Evolutionary conservation across 2,888 invertebrate species (phyloP), one percentile per base, ranked within the genome.

Genomic region (Callimorpha dominula): DNA sequence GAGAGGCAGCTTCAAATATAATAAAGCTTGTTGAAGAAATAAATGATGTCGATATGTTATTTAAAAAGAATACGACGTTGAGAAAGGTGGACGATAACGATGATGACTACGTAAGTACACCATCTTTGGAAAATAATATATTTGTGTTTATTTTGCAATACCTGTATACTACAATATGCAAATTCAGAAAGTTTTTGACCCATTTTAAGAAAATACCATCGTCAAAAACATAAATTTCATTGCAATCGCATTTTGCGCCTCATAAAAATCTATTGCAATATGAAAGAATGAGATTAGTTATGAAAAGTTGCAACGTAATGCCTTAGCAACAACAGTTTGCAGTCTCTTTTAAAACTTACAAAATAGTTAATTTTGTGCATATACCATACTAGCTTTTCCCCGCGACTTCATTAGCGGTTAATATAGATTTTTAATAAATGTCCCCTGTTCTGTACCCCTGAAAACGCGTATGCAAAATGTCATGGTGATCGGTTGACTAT

Each of bases 1-100:
- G 96, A 2, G 95, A 96, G 77, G 94, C 96, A 0, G 96, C 96
- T 3, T 96, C 96, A 1, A 96, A 96, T 70, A 90, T 96, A 11
- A 96, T 96, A 7, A 94, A 96, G 77, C 82, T 96, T 9, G 94
- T 96, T 40, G 96, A 96, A 72, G 96, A 96, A 72, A 92, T 96
- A 52, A 94, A 96, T 62, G 96, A 96, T 78, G 91, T 96, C 31
- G 95, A 96, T 72, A 85, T 81, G 12, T 79, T 95, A 4, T 95
- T 92, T 74, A 92, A 86, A 71, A 92, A 84, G 65, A 91, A 89
- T 74, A 76, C 90, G 4, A 89, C 95, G 0, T 78, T 94, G 65
- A 69, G 57, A 14, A 69, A 63, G 5, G 43, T 40, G 4, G 82
- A 82, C n/a, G 81, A 81, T 14, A 73, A 79, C 4, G 84, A 86